phyloP scores from a whole-genome alignment of 1,140 invertebrate genomes.

The Lordiphosa clarofinis region DNA sequence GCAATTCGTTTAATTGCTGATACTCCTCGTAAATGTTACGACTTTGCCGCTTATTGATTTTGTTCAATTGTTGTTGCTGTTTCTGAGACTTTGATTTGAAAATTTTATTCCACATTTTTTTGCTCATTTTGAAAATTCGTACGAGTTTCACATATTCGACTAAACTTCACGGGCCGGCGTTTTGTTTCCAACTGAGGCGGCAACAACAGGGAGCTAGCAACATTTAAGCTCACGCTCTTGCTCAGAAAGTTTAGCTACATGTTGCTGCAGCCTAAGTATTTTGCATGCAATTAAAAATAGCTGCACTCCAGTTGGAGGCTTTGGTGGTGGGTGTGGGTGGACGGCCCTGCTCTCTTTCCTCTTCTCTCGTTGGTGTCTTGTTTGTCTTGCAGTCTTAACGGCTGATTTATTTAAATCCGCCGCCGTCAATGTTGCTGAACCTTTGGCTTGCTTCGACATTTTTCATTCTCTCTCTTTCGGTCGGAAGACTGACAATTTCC shows the following conservation, averaged over 20 bases:
- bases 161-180: constrained; percentile 52
- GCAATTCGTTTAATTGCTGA: constrained; percentile 62
- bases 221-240: constrained; percentile 13
- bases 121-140: constrained; percentile 57
- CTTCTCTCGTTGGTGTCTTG: constrained; percentile 8
- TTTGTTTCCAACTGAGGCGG: constrained; percentile 40
- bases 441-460: constrained; percentile 50
- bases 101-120: constrained; percentile 79
- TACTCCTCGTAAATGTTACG: constrained; percentile 71
- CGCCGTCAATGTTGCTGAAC: constrained; percentile 67
- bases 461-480: constrained; percentile 24
- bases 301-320: constrained; percentile 54
- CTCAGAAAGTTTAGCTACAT: constrained; percentile 28
- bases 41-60: constrained; percentile 71
- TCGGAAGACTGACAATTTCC: constrained; percentile 15
- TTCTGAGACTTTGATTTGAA: constrained; percentile 73
- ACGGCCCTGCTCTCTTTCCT: constrained; percentile 28
- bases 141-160: constrained; percentile 1
- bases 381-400: constrained; percentile 33
- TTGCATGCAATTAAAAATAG: constrained; percentile 71
- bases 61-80: constrained; percentile 46
- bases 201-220: constrained; percentile 7
- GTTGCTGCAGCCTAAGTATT: constrained; percentile 40
- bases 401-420: constrained; percentile 70
- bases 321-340: constrained; percentile 47